Percentiles rank a stretch among this genome's conserved stretches.
Evolutionary conservation across 2,797 vertebrate genomes (phyloP).

Genomic region (Ambastaia sidthimunki): DNA sequence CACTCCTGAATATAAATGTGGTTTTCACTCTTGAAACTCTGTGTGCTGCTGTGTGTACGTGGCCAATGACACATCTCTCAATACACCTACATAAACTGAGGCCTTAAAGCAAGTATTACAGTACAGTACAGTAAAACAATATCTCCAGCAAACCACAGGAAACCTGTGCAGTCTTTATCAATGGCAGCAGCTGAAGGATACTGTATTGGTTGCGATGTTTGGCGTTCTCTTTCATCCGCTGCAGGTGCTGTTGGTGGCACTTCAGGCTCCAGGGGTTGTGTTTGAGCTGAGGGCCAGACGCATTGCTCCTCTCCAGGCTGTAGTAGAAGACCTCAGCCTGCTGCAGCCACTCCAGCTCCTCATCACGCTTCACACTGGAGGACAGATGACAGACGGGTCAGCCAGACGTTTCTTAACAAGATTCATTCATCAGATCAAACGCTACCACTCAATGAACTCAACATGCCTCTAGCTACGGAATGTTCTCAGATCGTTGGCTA

Average conservation of each 20-base stretch:
- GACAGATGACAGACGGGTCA: constrained; percentile 16
- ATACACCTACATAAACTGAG: neutral
- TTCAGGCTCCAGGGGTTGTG: constrained; percentile 99
- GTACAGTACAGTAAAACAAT: neutral
- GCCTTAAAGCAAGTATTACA: neutral
- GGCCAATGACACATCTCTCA: neutral
- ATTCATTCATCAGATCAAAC: neutral
- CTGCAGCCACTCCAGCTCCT: constrained; percentile 90
- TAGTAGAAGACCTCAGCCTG: constrained; percentile 94
- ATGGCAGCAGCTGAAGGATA: constrained; percentile 82
- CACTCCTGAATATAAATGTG: no score
- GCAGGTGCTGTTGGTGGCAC: constrained; percentile 96
- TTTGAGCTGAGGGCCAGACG: constrained; percentile 88
- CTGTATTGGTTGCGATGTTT: constrained; percentile 98
- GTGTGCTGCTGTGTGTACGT: no score
- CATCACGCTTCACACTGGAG: constrained; percentile 89
- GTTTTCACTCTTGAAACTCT: no score
- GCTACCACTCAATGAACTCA: neutral
- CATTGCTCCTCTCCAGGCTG: constrained; percentile 91
- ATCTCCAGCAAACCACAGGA: neutral
- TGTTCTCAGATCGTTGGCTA: no score
- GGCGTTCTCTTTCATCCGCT: constrained; percentile 97
- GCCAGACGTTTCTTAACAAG: neutral
- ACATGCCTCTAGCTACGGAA: neutral
- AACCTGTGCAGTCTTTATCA: neutral